phyloP scores from a whole-genome alignment of 2,113 vertebrate genomes.

The Helogale parvula region DNA sequence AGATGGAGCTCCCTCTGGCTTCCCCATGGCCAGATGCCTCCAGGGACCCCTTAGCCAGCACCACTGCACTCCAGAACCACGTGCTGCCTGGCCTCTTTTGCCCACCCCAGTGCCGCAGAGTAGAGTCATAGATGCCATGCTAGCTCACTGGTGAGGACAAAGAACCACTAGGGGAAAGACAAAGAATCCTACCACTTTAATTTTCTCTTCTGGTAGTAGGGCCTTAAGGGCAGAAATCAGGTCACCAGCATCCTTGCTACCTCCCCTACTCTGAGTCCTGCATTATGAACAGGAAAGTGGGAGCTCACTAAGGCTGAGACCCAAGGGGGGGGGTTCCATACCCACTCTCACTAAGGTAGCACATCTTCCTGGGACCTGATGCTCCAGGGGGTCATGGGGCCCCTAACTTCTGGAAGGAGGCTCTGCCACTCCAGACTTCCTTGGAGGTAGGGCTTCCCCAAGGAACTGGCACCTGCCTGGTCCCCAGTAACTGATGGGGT shows the following conservation, averaged over 20 bases:
- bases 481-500: not conserved
- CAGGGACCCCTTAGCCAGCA: not conserved
- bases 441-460: not conserved
- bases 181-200: not conserved
- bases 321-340: rapidly evolving
- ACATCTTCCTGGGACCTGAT: not conserved
- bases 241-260: not conserved
- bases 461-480: not conserved
- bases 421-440: not conserved
- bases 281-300: not conserved
- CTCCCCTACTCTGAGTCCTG: not conserved
- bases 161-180: not conserved
- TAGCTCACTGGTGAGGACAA: not conserved
- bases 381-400: not conserved
- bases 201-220: not conserved
- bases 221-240: not conserved
- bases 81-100: not conserved
- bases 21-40: not conserved
- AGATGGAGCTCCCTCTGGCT: not conserved
- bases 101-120: not conserved
- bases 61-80: not conserved
- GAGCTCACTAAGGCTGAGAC: not conserved
- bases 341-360: not conserved
- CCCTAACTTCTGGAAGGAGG: not conserved
- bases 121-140: not conserved